These are phyloP conservation scores for Schizopygopsis malacanthus DNA, from an alignment of 2,797 vertebrate genomes.

Conservation along the genomic window DNA sequence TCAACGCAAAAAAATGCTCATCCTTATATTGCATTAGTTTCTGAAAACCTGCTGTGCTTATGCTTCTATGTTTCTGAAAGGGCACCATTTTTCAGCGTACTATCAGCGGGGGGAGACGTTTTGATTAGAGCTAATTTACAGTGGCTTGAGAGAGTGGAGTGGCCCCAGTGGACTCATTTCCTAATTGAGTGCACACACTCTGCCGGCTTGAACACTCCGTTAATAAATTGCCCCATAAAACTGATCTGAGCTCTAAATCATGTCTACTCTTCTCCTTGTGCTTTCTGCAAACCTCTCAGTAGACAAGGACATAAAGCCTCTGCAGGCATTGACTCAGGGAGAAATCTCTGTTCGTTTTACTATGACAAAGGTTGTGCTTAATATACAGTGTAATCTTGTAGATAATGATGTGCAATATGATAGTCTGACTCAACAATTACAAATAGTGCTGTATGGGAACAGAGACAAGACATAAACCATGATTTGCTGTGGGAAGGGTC, in stretches of 20 bases:
- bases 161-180: constrained; percentile 72
- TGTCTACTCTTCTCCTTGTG: constrained; percentile 62
- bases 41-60: constrained; percentile 29
- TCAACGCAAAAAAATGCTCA: constrained; percentile 10
- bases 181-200: constrained; percentile 74
- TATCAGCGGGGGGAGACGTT: constrained; percentile 64
- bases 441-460: constrained; percentile 41
- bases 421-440: constrained; percentile 23
- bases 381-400: constrained; percentile 37
- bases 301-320: constrained; percentile 24
- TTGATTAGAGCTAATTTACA: constrained; percentile 72
- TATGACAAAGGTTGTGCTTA: constrained; percentile 25
- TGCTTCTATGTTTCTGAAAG: constrained; percentile 47
- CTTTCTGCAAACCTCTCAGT: constrained; percentile 45
- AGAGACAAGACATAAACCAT: constrained; percentile 37
- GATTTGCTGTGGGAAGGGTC: constrained; percentile 11
- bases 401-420: constrained; percentile 15
- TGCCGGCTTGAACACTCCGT: constrained; percentile 69
- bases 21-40: constrained; percentile 7
- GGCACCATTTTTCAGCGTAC: constrained; percentile 17
- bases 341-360: constrained; percentile 35
- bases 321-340: constrained; percentile 45
- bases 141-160: constrained; percentile 56
- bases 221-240: constrained; percentile 77
- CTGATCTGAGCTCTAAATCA: constrained; percentile 74